Evolutionary conservation across 2,888 invertebrate genomes (phyloP).

Genomic region (Achlya flavicornis): DNA sequence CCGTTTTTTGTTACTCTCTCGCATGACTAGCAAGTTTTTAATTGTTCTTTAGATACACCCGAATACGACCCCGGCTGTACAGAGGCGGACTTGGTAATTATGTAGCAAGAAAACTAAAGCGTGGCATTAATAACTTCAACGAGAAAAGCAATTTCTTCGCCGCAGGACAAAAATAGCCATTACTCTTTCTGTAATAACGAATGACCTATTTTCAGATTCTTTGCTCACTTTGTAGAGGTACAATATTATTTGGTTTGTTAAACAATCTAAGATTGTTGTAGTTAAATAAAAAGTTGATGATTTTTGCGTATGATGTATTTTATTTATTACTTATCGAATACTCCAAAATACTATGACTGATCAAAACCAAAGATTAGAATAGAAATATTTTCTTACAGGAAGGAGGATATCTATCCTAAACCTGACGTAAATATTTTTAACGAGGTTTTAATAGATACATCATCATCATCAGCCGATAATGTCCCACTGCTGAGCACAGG

Average conservation of each 20-base stretch:
- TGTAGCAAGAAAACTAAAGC: slow-evolving; percentile 3
- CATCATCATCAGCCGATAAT: no score
- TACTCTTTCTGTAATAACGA: background rate
- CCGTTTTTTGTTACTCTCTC: background rate
- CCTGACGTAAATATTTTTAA: no score
- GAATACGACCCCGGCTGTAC: background rate
- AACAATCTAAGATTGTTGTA: background rate
- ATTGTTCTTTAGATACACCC: background rate
- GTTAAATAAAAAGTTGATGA: background rate
- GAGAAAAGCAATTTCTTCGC: slow-evolving; percentile 11
- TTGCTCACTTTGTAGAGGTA: background rate
- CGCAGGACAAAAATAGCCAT: slow-evolving; percentile 10
- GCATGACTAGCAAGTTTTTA: slow-evolving; percentile 1
- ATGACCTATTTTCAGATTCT: slow-evolving; percentile 13
- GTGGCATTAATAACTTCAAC: background rate
- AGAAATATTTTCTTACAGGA: no score
- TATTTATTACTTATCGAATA: no score
- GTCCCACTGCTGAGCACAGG: no score
- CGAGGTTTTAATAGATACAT: no score
- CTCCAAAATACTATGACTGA: no score
- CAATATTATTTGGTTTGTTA: background rate
- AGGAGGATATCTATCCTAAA: no score
- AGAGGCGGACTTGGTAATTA: background rate
- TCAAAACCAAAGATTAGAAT: no score
- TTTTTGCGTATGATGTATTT: background rate